Evolutionary conservation across 2,113 vertebrate species (phyloP).

Genomic region (Delphinus delphis): DNA sequence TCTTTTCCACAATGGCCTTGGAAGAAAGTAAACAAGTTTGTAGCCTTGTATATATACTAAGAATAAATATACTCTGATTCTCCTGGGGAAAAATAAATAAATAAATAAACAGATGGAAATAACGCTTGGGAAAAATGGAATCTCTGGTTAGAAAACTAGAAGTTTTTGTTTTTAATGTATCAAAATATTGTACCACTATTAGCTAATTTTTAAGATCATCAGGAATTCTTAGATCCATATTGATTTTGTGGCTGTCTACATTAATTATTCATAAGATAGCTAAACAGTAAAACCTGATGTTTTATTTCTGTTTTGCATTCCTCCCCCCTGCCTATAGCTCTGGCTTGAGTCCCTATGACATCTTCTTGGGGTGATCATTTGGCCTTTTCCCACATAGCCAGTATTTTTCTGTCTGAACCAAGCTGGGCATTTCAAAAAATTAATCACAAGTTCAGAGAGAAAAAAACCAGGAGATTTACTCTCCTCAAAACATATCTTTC

Average conservation of each 20-base stretch:
- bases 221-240: background rate
- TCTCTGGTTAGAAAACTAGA: background rate
- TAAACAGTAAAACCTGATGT: background rate
- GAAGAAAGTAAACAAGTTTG: background rate
- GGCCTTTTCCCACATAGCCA: background rate
- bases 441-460: background rate
- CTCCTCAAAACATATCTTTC: background rate
- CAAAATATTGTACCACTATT: background rate
- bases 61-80: background rate
- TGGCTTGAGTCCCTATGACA: background rate
- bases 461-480: background rate
- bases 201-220: background rate
- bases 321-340: background rate
- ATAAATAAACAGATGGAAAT: constrained; percentile 10
- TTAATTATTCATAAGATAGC: constrained; percentile 19
- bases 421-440: background rate
- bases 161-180: background rate
- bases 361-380: background rate
- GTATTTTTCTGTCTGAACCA: background rate
- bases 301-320: background rate
- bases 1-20: background rate
- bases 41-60: background rate
- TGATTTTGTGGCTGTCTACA: background rate
- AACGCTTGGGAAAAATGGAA: background rate
- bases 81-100: background rate